Conservation (phyloP, 2,113 vertebrate species). For the Amphiprion percula region DNA sequence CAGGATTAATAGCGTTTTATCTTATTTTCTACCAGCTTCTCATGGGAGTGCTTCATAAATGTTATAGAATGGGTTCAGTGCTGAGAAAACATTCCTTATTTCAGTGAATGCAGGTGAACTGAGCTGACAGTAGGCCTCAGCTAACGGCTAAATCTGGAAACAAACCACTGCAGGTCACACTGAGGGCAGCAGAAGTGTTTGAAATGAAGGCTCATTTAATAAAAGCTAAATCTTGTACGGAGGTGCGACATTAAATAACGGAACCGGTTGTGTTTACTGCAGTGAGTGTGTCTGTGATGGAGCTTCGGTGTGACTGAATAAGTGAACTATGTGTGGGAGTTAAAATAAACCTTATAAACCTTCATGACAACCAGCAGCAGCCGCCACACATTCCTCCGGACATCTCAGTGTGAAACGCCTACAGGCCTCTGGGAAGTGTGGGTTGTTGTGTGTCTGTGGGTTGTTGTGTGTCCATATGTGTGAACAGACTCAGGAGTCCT, state of each 20-base stretch:
- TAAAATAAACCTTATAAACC: slow-evolving; percentile 75
- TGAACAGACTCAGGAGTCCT: slow-evolving; percentile 23
- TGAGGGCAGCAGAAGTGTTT: not conserved
- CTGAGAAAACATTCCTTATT: slow-evolving; percentile 42
- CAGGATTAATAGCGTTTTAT: too few relatives aligned
- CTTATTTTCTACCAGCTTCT: too few relatives aligned
- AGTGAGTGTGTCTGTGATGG: slow-evolving; percentile 13
- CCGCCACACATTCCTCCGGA: slow-evolving; percentile 62
- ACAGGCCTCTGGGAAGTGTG: slow-evolving; percentile 3
- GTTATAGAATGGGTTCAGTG: not conserved
- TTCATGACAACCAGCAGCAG: slow-evolving; percentile 68
- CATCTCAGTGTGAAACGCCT: slow-evolving; percentile 50
- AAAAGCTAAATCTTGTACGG: not conserved
- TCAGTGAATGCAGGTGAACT: slow-evolving; percentile 1
- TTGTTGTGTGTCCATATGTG: not conserved
- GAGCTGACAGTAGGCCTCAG: slow-evolving; percentile 41
- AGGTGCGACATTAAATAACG: not conserved
- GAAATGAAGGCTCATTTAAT: not conserved
- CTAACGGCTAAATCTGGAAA: slow-evolving; percentile 27
- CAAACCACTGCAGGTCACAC: slow-evolving; percentile 22
- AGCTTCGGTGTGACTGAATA: slow-evolving; percentile 37
- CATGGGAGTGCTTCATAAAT: not conserved
- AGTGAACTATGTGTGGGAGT: slow-evolving; percentile 62
- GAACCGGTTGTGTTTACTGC: not conserved
- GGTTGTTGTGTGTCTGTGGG: slow-evolving; percentile 18